Evolutionary conservation across 2,113 vertebrate species (phyloP), one percentile per base, ranked within the genome.

Genomic region (Erythrocebus patas): DNA sequence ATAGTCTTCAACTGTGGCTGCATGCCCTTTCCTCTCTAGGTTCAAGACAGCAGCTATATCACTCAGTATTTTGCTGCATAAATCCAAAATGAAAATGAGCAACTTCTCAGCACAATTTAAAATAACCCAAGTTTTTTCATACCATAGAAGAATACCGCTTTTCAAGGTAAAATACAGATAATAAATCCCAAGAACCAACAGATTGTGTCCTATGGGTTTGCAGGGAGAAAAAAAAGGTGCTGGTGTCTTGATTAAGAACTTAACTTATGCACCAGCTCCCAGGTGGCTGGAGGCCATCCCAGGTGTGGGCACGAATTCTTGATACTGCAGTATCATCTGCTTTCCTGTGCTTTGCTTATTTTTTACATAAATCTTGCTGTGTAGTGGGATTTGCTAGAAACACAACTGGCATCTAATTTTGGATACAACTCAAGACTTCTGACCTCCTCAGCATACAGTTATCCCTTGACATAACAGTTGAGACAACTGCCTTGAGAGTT

Each of bases 61-160:
- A 48, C 59, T 97, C 17, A 3, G n/a, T 50, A 55, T 88, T 83
- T 91, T 91, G 38, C 64, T 73, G 4, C 38, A 82, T 64, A 96
- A 75, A 81, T 82, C 52, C 80, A 70, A 92, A 70, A 78, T 66
- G 80, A 76, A 95, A 96, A 92, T 64, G 59, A 93, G 16, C 45
- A 52, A 43, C 22, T 87, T 64, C 59, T 73, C 64, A 87, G 55
- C 64, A 90, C 12, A 25, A 76, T 59, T 92, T 64, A 64, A 76
- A 90, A 73, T 78, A 78, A 94, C n/a, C 12, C 12, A 75, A 70
- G 61, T 38, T 85, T 48, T 52, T 86, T 91, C 11, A 43, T 16
- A 52, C 3, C 70, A 23, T 55, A 16, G 45, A 82, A n/a, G 73
- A 91, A 89, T 59, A 25, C 6, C 50, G 75, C 8, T 79, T 93